A percentile compares a stretch with the other conserved stretches of the same genome.
These are phyloP conservation scores for Bombus pascuorum DNA, from an alignment of 1,140 invertebrate genomes.

Conservation along the genomic window DNA sequence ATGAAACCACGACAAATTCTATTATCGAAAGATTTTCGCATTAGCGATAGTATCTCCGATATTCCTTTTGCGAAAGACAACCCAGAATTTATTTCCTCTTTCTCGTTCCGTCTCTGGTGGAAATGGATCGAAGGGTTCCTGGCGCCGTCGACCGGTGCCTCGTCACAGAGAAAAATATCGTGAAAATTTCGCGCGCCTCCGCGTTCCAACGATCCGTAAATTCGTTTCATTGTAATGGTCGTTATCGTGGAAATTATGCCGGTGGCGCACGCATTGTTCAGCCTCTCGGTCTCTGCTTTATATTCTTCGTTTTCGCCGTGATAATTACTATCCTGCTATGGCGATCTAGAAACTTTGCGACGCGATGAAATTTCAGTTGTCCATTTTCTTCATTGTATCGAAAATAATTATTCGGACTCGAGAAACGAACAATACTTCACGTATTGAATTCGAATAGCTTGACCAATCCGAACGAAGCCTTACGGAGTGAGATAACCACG, in stretches of 20 bases:
- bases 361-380: neutral
- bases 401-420: neutral
- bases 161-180: conserved; percentile 19
- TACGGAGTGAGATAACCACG: no score
- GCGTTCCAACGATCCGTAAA: conserved; percentile 23
- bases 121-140: conserved; percentile 25
- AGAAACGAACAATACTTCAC: neutral
- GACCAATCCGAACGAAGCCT: no score
- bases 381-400: neutral
- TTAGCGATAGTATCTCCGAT: conserved; percentile 26
- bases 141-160: neutral
- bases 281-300: neutral
- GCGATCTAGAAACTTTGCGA: neutral
- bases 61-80: neutral
- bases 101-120: neutral
- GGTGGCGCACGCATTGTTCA: conserved; percentile 21
- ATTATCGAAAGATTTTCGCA: conserved; percentile 14
- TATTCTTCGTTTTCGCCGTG: neutral
- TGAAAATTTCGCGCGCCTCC: conserved; percentile 29
- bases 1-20: conserved; percentile 10
- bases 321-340: conserved; percentile 9
- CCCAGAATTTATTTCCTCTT: neutral
- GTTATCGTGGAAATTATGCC: conserved; percentile 26
- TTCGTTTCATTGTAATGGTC: conserved; percentile 34
- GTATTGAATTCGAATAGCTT: neutral